Evolutionary conservation across 2,113 vertebrate genomes (phyloP).

Genomic region (Mastomys natalensis): DNA sequence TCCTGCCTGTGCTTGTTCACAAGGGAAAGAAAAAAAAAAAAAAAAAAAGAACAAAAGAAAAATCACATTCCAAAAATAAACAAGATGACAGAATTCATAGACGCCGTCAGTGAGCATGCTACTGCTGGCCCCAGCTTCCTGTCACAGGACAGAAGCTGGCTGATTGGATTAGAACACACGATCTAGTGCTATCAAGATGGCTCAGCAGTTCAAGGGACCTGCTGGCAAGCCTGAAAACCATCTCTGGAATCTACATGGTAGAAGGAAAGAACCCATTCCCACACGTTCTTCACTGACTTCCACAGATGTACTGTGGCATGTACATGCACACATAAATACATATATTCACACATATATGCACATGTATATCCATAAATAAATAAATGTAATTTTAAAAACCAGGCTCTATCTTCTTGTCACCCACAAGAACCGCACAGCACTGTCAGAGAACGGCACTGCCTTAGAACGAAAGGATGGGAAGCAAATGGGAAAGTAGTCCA

Average conservation of each 20-base stretch:
- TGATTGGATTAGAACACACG: not conserved
- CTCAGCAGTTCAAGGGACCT: not conserved
- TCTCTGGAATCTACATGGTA: not conserved
- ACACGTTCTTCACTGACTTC: not conserved
- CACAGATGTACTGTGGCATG: not conserved
- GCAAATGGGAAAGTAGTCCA: not conserved
- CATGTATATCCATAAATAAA: not conserved
- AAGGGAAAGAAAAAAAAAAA: too few species aligned
- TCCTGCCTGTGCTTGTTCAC: too few species aligned
- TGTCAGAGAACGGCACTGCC: not conserved
- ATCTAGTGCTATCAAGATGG: not conserved
- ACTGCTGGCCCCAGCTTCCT: not conserved
- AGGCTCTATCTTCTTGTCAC: not conserved
- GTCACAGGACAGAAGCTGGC: not conserved
- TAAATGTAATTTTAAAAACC: not conserved
- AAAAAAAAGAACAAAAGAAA: too few species aligned
- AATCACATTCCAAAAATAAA: not conserved
- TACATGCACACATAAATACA: not conserved
- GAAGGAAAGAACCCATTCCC: not conserved
- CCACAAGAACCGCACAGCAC: not conserved
- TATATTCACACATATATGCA: not conserved
- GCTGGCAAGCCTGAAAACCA: not conserved
- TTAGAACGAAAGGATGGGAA: not conserved
- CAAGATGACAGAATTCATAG: not conserved
- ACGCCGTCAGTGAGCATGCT: not conserved